phyloP scores from a whole-genome alignment of 2,797 vertebrate genomes.

The Enteromius afrohamiltoni region DNA sequence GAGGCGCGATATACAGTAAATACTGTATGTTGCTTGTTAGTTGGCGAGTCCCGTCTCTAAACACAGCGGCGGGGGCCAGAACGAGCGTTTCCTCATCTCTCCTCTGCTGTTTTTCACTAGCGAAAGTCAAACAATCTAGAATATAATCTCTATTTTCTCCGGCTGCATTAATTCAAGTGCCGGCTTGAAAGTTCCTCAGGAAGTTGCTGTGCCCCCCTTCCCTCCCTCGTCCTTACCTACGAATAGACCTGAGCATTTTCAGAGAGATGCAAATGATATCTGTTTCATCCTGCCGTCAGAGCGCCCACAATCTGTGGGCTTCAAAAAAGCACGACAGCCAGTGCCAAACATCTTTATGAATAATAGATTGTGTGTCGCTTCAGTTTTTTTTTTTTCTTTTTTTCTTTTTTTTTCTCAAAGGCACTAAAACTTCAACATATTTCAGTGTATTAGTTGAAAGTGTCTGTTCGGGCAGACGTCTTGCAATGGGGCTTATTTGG shows the following conservation, averaged over 20 bases:
- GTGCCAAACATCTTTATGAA: conserved; percentile 54
- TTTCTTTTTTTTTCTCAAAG: conserved; percentile 15
- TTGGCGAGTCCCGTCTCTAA: neutral
- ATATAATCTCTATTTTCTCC: conserved; percentile 36
- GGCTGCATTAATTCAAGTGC: conserved; percentile 41
- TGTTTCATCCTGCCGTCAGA: conserved; percentile 64
- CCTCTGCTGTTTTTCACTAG: conserved; percentile 37
- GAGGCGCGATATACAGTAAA: conserved; percentile 42
- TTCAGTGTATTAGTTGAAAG: conserved; percentile 33
- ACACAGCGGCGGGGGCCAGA: neutral
- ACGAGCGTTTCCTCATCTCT: conserved; percentile 22
- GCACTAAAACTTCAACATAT: conserved; percentile 5
- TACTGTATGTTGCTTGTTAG: conserved; percentile 36
- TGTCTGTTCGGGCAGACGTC: neutral
- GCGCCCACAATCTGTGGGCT: conserved; percentile 55
- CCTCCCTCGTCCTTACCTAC: conserved; percentile 50
- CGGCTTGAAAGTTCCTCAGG: conserved; percentile 54
- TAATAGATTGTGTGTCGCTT: conserved; percentile 48
- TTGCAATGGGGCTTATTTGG: conserved; percentile 35
- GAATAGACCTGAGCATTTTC: conserved; percentile 63
- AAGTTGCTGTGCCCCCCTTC: conserved; percentile 27
- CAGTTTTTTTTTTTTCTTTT: conserved; percentile 35
- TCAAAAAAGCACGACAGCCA: conserved; percentile 50
- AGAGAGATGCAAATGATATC: conserved; percentile 73
- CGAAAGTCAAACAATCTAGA: conserved; percentile 25